These are phyloP conservation scores for Horisme vitalbata DNA, from an alignment of 2,888 invertebrate species.

Conservation along the genomic window DNA sequence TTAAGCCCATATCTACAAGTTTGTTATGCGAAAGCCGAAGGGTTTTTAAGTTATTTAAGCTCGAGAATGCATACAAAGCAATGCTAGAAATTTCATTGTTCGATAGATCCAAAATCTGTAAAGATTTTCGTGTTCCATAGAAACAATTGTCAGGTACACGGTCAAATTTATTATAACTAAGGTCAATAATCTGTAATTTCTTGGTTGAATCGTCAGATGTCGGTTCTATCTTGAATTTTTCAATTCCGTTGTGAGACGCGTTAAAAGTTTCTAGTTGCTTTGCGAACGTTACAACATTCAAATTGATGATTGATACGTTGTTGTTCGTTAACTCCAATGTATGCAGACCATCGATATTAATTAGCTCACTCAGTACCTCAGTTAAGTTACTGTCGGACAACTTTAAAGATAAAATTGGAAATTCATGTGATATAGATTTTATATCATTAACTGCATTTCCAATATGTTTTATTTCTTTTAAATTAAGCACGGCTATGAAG, in stretches of 20 bases:
- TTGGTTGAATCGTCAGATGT: not conserved
- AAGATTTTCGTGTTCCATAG: constrained; percentile 3
- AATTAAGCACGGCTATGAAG: not conserved
- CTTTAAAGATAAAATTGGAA: not conserved
- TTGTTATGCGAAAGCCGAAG: constrained; percentile 14
- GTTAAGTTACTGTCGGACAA: constrained; percentile 8
- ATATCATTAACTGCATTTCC: not conserved
- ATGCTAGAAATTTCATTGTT: constrained; percentile 10
- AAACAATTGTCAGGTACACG: constrained; percentile 7
- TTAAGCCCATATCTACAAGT: not conserved
- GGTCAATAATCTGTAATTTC: not conserved
- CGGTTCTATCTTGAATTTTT: constrained; percentile 1
- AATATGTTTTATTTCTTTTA: not conserved
- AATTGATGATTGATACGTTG: constrained; percentile 8
- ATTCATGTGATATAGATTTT: not conserved
- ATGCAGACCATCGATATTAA: not conserved
- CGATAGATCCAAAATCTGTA: constrained; percentile 12
- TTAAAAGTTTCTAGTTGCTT: not conserved
- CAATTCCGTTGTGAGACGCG: constrained; percentile 5
- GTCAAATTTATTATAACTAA: constrained; percentile 13
- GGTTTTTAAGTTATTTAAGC: not conserved
- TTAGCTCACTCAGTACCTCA: not conserved
- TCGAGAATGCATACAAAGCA: constrained; percentile 10
- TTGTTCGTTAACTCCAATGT: not conserved
- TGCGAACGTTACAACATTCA: constrained; percentile 4